Evolutionary conservation across 2,797 vertebrate species (phyloP), one percentile per base, ranked within the genome.

Genomic region (Yasuhikotakia modesta): DNA sequence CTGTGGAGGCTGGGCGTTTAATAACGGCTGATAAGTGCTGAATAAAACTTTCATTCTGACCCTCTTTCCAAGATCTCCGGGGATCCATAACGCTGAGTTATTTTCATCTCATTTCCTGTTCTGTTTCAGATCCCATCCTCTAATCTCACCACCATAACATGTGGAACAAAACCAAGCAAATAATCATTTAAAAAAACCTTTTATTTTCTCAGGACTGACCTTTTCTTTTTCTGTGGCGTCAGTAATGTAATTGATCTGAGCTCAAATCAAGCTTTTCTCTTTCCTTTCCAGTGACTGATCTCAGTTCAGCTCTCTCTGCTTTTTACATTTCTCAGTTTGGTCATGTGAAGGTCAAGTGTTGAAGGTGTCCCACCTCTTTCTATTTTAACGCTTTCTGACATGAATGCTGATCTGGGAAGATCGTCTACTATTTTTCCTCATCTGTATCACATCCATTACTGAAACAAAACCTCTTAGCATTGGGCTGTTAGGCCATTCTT

Each of bases 21-120:
- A 85, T 84, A 72, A 66, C 81, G 85, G 76, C 85, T 89, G 88
- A 88, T 88, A 85, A 86, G 87, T 81, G 77, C 77, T 74, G 24
- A 76, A 76, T 79, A 69, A 82, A 83, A 86, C 80, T 80, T 50
- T 63, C 57, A 46, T 72, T 67, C 19, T 17, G 57, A 32, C 50
- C 76, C 24, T 27, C 65, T 70, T 45, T 52, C 61, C 5, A 66
- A 74, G 35, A 65, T 74, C 60, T 81, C 55, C 48, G 19, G 71
- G 30, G 61, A 69, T 60, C 57, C 14, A 30, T 61, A 45, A n/a
- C 35, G 46, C 60, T 8, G 32, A 63, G n/a, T 63, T 39, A 35
- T 61, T 61, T 61, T 24, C 14, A 61, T 32, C 27, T 17, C 27
- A 32, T 63, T 63, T 30, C 17, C 17, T n/a, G 17, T 63, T 35